phyloP scores from a whole-genome alignment of 23 tunicate genomes.

The Clavelina lepadiformis region DNA sequence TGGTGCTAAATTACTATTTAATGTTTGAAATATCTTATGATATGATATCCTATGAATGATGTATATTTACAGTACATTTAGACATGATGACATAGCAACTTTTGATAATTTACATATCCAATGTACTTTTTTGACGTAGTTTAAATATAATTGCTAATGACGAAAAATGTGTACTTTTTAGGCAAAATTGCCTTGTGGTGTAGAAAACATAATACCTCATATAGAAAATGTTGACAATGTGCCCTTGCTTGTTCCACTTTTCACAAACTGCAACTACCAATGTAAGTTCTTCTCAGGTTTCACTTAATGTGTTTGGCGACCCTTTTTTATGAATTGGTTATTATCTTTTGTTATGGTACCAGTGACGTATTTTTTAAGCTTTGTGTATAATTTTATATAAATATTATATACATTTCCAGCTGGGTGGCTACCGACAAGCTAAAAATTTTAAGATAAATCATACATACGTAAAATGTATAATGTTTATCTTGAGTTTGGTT shows the following conservation, averaged over 20 bases:
- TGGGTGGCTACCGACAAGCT: too few relatives aligned
- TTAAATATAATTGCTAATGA: not conserved
- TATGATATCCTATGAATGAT: too few relatives aligned
- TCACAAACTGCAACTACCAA: slow-evolving; percentile 60
- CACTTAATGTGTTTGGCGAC: not conserved
- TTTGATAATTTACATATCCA: too few relatives aligned
- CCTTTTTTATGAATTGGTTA: too few relatives aligned
- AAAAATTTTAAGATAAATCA: too few relatives aligned
- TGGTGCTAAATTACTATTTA: too few relatives aligned
- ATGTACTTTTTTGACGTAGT: too few relatives aligned
- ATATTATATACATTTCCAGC: not conserved
- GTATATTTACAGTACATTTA: too few relatives aligned
- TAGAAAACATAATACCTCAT: slow-evolving; percentile 84
- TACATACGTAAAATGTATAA: too few relatives aligned
- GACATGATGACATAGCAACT: too few relatives aligned
- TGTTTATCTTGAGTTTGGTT: too few relatives aligned
- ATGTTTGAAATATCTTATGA: too few relatives aligned
- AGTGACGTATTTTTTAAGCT: not conserved
- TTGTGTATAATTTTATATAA: not conserved
- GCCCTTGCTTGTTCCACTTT: slow-evolving; percentile 77
- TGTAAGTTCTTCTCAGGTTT: slow-evolving; percentile 54
- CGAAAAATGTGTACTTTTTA: slow-evolving; percentile 9
- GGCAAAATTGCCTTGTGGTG: slow-evolving; percentile 88
- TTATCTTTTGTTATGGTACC: not conserved
- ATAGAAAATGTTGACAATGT: slow-evolving; percentile 88